Percentiles rank a stretch among this genome's conserved stretches.
phyloP scores from a whole-genome alignment of 2,113 vertebrate species.

The Phalacrocorax carbo region DNA sequence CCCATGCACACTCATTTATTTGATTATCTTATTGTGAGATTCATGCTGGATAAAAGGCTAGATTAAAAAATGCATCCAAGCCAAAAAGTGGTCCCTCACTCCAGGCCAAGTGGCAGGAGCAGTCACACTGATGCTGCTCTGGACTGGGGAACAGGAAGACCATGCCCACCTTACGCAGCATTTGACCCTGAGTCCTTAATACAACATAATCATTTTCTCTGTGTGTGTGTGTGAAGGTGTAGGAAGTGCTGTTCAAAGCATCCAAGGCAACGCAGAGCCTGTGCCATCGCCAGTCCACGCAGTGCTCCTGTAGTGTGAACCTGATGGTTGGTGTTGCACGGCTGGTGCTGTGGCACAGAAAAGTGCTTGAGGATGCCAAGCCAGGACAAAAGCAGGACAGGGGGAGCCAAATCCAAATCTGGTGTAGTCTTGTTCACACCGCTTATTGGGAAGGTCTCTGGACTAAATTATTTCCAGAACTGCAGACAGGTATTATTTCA shows the following conservation, averaged over 20 bases:
- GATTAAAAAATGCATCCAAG: neutral
- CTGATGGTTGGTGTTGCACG: neutral
- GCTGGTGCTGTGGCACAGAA: accelerated
- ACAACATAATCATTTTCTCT: neutral
- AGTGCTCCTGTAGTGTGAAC: neutral
- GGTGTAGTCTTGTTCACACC: neutral
- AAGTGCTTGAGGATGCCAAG: neutral
- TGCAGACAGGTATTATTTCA: neutral
- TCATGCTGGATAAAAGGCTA: neutral
- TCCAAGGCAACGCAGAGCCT: neutral
- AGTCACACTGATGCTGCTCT: neutral
- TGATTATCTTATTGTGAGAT: neutral
- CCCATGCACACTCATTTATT: neutral
- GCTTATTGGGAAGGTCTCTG: neutral
- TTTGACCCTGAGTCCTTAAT: neutral
- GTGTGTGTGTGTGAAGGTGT: neutral
- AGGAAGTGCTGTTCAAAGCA: neutral
- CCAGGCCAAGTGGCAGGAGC: neutral
- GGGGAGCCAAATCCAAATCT: neutral
- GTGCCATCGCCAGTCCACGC: neutral
- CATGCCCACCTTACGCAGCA: neutral
- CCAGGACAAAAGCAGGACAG: neutral
- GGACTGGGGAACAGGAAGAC: neutral
- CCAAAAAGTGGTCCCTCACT: neutral
- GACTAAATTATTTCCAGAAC: neutral